Conservation (phyloP, 92 coral and sea anemone species). For the Palythoa grandis region DNA sequence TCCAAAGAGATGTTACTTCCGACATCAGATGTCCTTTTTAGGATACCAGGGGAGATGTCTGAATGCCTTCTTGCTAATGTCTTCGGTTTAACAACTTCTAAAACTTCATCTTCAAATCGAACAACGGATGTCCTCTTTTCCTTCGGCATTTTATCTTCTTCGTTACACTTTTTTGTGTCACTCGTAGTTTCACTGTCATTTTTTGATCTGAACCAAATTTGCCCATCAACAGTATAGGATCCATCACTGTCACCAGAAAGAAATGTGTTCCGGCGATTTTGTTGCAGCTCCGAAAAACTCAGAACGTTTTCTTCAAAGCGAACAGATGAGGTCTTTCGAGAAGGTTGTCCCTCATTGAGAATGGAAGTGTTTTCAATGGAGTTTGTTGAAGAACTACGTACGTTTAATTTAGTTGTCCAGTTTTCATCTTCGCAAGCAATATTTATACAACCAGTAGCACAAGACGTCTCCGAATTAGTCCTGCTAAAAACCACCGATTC, state of each 20-base stretch:
- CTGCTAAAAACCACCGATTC: constrained; percentile 44
- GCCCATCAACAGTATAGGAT: not conserved
- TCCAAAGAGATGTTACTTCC: not conserved
- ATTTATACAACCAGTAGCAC: not conserved
- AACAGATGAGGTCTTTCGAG: not conserved
- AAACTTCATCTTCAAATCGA: constrained; percentile 48
- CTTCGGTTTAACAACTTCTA: not conserved
- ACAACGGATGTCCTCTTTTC: constrained; percentile 41
- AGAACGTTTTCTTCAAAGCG: constrained; percentile 5
- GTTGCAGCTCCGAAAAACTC: constrained; percentile 12
- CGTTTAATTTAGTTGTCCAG: not conserved
- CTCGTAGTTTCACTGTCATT: not conserved
- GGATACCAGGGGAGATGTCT: constrained; percentile 22
- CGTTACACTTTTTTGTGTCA: not conserved
- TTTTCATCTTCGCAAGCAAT: not conserved
- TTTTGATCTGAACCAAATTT: not conserved
- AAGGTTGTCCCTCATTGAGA: not conserved
- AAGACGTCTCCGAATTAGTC: constrained; percentile 21
- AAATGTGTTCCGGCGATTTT: not conserved
- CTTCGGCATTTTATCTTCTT: not conserved
- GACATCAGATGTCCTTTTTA: constrained; percentile 13
- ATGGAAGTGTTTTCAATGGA: not conserved
- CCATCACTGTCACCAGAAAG: not conserved
- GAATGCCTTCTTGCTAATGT: constrained; percentile 26
- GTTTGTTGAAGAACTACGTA: not conserved